Conservation (phyloP, 1,140 invertebrate species). For the Saccostrea glomerata region DNA sequence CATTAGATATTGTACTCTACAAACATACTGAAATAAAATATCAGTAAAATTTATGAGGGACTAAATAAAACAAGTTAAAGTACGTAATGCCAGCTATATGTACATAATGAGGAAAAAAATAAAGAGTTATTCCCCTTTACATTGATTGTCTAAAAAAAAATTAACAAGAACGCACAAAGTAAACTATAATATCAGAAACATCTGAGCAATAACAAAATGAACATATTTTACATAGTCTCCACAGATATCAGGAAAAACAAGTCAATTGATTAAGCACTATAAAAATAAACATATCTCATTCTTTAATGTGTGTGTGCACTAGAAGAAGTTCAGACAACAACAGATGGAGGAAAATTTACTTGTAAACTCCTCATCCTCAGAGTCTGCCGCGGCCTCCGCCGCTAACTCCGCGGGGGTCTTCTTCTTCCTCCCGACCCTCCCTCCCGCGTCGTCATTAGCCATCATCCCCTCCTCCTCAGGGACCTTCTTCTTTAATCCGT, state of each 20-base stretch:
- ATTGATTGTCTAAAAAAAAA: no score
- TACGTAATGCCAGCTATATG: no score
- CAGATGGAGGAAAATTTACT: conserved; percentile 85
- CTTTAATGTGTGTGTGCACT: conserved; percentile 27
- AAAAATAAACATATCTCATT: neutral
- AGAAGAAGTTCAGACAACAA: conserved; percentile 75
- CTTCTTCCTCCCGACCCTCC: conserved; percentile 89
- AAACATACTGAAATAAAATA: no score
- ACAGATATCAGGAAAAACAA: neutral
- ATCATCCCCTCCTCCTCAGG: conserved; percentile 86
- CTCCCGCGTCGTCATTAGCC: conserved; percentile 82
- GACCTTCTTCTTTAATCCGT: conserved; percentile 94
- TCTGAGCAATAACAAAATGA: neutral
- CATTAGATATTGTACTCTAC: no score
- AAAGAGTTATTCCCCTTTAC: no score
- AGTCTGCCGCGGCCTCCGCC: conserved; percentile 93
- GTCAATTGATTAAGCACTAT: neutral
- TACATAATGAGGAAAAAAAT: no score
- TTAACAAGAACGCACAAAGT: neutral
- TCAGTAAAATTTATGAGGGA: no score
- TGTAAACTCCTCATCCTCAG: conserved; percentile 90
- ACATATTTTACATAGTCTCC: neutral
- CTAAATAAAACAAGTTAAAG: no score
- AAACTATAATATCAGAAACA: neutral
- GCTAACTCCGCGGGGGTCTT: conserved; percentile 98